These are phyloP conservation scores for Smittia aterrima DNA, from an alignment of 2,888 invertebrate genomes.

Conservation along the genomic window DNA sequence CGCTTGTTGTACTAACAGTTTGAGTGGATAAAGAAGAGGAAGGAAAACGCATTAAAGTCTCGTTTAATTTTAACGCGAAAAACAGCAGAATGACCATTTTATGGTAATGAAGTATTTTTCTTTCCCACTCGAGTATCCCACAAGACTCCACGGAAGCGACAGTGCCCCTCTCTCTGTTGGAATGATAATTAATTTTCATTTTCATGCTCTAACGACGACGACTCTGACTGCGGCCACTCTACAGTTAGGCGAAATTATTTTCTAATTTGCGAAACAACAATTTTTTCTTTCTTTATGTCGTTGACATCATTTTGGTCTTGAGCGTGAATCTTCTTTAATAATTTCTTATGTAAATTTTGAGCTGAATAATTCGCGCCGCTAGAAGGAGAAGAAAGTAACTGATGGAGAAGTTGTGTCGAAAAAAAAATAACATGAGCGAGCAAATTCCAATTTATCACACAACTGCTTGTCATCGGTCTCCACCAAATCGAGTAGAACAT, in stretches of 20 bases:
- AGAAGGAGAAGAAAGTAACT: background rate
- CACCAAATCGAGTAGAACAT: background rate
- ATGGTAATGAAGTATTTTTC: slow-evolving; percentile 20
- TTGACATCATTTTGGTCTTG: background rate
- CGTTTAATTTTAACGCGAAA: background rate
- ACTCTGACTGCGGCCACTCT: background rate
- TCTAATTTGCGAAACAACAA: slow-evolving; percentile 5
- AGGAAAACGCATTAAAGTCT: slow-evolving; percentile 2
- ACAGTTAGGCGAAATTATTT: slow-evolving; percentile 2
- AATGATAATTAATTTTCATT: slow-evolving; percentile 36
- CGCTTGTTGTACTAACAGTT: background rate
- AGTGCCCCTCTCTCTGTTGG: background rate
- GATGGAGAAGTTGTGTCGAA: background rate
- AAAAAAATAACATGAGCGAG: background rate
- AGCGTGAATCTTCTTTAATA: background rate
- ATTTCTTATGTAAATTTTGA: slow-evolving; percentile 26
- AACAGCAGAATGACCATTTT: slow-evolving; percentile 27
- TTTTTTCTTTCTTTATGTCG: background rate
- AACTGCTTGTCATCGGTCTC: slow-evolving; percentile 28
- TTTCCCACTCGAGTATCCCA: background rate
- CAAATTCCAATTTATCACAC: slow-evolving; percentile 35
- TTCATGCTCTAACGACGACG: background rate
- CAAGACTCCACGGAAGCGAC: background rate
- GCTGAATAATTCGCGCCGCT: background rate
- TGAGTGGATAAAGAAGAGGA: background rate